Conservation (phyloP, 2,888 invertebrate genomes). For the Tromatobia lineatoria region DNA sequence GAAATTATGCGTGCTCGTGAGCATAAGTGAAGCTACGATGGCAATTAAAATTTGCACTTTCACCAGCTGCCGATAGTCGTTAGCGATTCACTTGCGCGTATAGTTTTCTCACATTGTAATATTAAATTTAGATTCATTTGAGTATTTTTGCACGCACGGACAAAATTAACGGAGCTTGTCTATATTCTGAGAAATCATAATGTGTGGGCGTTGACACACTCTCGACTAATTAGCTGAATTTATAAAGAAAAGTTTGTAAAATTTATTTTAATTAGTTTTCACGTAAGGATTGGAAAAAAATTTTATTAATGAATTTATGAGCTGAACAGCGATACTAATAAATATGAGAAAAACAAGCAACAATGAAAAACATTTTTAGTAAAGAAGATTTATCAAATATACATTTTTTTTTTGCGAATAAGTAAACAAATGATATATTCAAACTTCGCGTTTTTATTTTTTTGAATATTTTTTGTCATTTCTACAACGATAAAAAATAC, state of each 20-base stretch:
- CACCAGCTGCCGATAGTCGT: not conserved
- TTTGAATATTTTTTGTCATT: no score
- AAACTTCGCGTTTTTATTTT: no score
- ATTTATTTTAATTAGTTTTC: no score
- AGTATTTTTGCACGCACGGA: not conserved
- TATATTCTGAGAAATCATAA: not conserved
- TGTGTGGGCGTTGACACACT: no score
- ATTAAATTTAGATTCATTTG: not conserved
- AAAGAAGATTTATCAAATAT: not conserved
- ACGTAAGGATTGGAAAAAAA: no score
- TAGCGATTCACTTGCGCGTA: not conserved
- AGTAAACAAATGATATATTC: no score
- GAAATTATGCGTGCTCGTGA: not conserved
- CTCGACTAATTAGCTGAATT: no score
- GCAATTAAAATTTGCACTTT: conserved; percentile 23
- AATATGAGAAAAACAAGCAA: not conserved
- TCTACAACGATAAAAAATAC: no score
- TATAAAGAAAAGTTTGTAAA: no score
- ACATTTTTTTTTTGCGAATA: no score
- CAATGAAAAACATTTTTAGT: not conserved
- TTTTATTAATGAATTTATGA: not conserved
- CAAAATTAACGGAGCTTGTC: conserved; percentile 17
- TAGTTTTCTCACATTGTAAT: not conserved
- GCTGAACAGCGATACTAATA: not conserved
- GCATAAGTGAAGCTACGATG: not conserved